These are phyloP conservation scores for Channa maculata DNA, from an alignment of 2,113 vertebrate species.

Conservation along the genomic window DNA sequence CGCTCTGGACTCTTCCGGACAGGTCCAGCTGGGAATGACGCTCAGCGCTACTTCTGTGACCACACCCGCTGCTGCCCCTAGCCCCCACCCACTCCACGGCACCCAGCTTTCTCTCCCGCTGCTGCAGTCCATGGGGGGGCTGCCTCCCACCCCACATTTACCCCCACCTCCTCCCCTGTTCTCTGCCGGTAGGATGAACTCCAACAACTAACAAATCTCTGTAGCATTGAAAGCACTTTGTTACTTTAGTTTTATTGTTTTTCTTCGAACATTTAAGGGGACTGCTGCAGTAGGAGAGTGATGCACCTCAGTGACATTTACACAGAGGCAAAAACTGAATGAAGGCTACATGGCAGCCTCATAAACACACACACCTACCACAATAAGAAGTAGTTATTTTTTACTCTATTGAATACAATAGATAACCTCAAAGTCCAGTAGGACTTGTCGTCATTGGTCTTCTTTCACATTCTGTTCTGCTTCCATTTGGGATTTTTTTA, in stretches of 20 bases:
- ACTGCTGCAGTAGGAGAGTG: slow-evolving; percentile 52
- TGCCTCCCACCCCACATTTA: slow-evolving; percentile 83
- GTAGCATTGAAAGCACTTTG: slow-evolving; percentile 70
- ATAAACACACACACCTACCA: slow-evolving; percentile 50
- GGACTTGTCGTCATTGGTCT: slow-evolving; percentile 44
- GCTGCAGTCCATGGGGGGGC: slow-evolving; percentile 81
- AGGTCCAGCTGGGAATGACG: slow-evolving; percentile 48
- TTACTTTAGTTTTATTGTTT: slow-evolving; percentile 52
- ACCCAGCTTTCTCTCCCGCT: slow-evolving; percentile 80
- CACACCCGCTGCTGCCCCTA: slow-evolving; percentile 67
- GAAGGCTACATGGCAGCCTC: slow-evolving; percentile 53
- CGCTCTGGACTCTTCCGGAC: slow-evolving; percentile 60
- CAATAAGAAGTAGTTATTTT: slow-evolving; percentile 67
- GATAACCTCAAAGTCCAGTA: slow-evolving; percentile 71
- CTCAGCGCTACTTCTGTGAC: slow-evolving; percentile 53
- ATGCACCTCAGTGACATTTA: slow-evolving; percentile 55
- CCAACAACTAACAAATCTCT: slow-evolving; percentile 78
- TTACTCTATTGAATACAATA: slow-evolving; percentile 74
- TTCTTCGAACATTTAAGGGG: slow-evolving; percentile 51
- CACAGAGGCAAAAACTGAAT: slow-evolving; percentile 37
- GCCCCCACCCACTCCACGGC: slow-evolving; percentile 67
- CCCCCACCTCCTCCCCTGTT: slow-evolving; percentile 87
- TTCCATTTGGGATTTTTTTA: slow-evolving; percentile 52
- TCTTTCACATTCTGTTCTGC: slow-evolving; percentile 43
- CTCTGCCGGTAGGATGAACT: slow-evolving; percentile 88